Evolutionary conservation across 2,797 vertebrate genomes (phyloP).

Genomic region (Synaphobranchus kaupii): DNA sequence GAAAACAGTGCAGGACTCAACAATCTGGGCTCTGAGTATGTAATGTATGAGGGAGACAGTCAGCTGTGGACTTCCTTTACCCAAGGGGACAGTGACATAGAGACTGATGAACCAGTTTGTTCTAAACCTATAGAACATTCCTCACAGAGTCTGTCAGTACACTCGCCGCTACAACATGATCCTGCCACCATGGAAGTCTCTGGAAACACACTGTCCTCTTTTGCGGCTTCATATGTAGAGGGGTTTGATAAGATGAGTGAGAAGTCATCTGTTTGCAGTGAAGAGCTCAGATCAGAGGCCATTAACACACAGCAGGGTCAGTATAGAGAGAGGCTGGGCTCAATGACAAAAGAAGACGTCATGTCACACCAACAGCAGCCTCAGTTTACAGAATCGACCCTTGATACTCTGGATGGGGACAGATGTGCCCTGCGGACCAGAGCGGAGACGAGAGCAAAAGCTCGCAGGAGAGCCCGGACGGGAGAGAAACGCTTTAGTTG

Average conservation of each 20-base stretch:
- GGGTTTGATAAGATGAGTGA: neutral
- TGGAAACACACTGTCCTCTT: neutral
- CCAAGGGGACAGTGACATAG: slow-evolving; percentile 58
- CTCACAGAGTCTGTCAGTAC: neutral
- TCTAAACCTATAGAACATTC: slow-evolving; percentile 48
- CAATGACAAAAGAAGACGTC: neutral
- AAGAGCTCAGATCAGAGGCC: neutral
- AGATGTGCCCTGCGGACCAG: neutral
- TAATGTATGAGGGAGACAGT: slow-evolving; percentile 60
- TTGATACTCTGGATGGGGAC: neutral
- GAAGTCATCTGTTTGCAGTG: neutral
- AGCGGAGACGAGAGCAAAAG: neutral
- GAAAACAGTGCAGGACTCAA: slow-evolving; percentile 53
- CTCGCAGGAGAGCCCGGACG: slow-evolving; percentile 36
- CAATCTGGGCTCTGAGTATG: slow-evolving; percentile 51
- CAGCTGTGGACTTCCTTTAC: slow-evolving; percentile 70
- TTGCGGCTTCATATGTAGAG: too few species aligned
- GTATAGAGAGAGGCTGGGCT: neutral
- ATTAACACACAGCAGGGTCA: neutral
- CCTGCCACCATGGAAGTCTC: neutral
- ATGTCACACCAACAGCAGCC: neutral
- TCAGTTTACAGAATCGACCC: neutral
- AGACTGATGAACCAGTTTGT: slow-evolving; percentile 62
- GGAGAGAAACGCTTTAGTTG: slow-evolving; percentile 20
- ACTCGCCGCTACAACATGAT: neutral